phyloP scores from a whole-genome alignment of 2,888 invertebrate genomes.

The Athrips mouffetella region DNA sequence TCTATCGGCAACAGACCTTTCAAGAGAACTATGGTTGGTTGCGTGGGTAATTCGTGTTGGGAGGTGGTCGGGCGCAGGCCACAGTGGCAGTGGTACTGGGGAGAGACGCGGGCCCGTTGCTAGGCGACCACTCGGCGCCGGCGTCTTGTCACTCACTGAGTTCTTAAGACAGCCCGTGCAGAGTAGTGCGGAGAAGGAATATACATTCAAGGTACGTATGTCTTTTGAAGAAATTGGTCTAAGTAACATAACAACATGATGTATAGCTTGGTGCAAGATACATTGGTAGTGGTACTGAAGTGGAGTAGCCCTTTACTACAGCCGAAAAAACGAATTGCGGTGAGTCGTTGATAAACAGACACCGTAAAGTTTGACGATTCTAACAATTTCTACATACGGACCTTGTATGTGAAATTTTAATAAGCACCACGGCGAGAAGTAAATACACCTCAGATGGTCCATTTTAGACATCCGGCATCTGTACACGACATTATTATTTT shows the following conservation, averaged over 20 bases:
- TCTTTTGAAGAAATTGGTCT: not conserved
- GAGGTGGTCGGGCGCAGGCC: conserved; percentile 81
- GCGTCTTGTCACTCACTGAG: conserved; percentile 86
- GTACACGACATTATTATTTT: conserved; percentile 23
- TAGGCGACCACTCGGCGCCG: conserved; percentile 91
- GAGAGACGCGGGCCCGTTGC: conserved; percentile 74
- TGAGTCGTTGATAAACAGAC: too few relatives aligned
- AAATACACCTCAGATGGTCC: too few relatives aligned
- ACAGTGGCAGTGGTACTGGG: conserved; percentile 70
- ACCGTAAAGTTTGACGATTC: too few relatives aligned
- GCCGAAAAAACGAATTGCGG: too few relatives aligned
- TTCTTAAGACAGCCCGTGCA: conserved; percentile 76
- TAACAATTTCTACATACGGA: too few relatives aligned
- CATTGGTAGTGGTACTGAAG: too few relatives aligned
- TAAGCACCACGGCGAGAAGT: too few relatives aligned
- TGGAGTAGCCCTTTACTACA: too few relatives aligned
- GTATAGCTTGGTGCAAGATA: not conserved
- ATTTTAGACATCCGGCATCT: too few relatives aligned
- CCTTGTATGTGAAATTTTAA: too few relatives aligned
- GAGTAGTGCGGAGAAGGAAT: conserved; percentile 86
- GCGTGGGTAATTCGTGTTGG: conserved; percentile 95
- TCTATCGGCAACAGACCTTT: conserved; percentile 89
- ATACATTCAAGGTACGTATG: conserved; percentile 82
- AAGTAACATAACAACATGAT: not conserved
- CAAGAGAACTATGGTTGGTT: conserved; percentile 91